Base-by-base conservation (phyloP, 2,113 vertebrate species). In the Pimephales promelas region DNA sequence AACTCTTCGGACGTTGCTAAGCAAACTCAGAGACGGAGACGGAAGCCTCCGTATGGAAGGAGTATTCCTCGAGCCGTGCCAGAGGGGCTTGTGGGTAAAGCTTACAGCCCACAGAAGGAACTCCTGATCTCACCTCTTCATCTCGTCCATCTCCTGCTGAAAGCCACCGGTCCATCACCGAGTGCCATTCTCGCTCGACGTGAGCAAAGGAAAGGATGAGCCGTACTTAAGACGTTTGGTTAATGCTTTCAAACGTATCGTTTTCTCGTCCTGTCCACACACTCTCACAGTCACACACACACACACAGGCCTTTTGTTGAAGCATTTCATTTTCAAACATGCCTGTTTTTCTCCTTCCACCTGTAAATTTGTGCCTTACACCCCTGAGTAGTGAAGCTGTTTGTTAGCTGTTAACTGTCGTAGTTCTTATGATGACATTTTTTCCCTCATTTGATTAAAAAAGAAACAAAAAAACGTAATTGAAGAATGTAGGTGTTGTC, bases 291-390 rank as follows among this genome's bases (percentile, higher is more conserved):
- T n/a, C 36, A 94, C 40, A 40, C 40, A 40, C 40, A 40, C 40
- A 40, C 8, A 40, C 93, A 28, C 91, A 20, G 61, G 71, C 59
- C 91, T 94, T 92, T 87, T 88, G 92, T 94, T 93, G 91, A 90
- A 89, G 91, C 93, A 91, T 92, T 94, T 95, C 94, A 13, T 94
- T 95, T 96, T 95, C 28, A 94, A 94, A 47, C 45, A 95, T 95
- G 93, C 94, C 96, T 97, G 94, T 96, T 96, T 57, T 70, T 49
- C 66, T 94, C 95, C 93, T 95, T 97, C 96, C 97, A 98, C 96
- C 95, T 99, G 98, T 99, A 97, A 96, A 98, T 98, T 96, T 98
- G 98, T 99, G 98, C 98, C 97, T 99, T 99, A 99, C 96, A 96
- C 97, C 96, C 95, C 92, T 95, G 90, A 96, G 95, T 98, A 97